Evolutionary conservation across 2,113 vertebrate species (phyloP).

Genomic region (Solea solea): DNA sequence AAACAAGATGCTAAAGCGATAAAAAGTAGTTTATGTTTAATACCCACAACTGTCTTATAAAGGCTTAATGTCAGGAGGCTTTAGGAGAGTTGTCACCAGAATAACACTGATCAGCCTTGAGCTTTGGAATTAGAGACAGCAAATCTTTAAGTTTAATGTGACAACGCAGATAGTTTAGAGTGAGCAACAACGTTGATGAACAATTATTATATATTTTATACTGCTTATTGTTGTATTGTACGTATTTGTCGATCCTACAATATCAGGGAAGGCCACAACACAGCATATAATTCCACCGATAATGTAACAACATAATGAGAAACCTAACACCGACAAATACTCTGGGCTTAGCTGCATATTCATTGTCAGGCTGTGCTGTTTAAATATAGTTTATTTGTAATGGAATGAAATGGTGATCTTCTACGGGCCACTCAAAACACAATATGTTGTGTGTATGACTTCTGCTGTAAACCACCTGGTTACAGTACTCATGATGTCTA

Average conservation of each 20-base stretch:
- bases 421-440: slow-evolving; percentile 45
- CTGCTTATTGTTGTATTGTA: not conserved
- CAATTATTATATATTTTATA: slow-evolving; percentile 4
- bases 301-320: slow-evolving; percentile 13
- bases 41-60: slow-evolving; percentile 68
- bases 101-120: slow-evolving; percentile 74
- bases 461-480: slow-evolving; percentile 59
- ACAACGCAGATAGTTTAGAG: slow-evolving; percentile 43
- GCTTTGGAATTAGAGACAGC: slow-evolving; percentile 64
- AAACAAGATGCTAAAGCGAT: slow-evolving; percentile 56
- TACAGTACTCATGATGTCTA: slow-evolving; percentile 49
- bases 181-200: slow-evolving; percentile 30
- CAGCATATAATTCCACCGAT: not conserved
- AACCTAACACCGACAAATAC: slow-evolving; percentile 34
- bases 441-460: slow-evolving; percentile 39
- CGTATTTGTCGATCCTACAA: not conserved
- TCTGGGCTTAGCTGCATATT: slow-evolving; percentile 45
- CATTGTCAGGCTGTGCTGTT: slow-evolving; percentile 19
- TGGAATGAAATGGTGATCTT: slow-evolving; percentile 59
- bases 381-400: slow-evolving; percentile 51
- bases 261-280: slow-evolving; percentile 13
- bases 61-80: slow-evolving; percentile 69
- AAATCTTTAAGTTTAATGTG: slow-evolving; percentile 63
- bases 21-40: slow-evolving; percentile 68
- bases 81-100: slow-evolving; percentile 65